These are phyloP conservation scores for Pyxicephalus adspersus DNA, from an alignment of 2,113 vertebrate species.

Conservation along the genomic window DNA sequence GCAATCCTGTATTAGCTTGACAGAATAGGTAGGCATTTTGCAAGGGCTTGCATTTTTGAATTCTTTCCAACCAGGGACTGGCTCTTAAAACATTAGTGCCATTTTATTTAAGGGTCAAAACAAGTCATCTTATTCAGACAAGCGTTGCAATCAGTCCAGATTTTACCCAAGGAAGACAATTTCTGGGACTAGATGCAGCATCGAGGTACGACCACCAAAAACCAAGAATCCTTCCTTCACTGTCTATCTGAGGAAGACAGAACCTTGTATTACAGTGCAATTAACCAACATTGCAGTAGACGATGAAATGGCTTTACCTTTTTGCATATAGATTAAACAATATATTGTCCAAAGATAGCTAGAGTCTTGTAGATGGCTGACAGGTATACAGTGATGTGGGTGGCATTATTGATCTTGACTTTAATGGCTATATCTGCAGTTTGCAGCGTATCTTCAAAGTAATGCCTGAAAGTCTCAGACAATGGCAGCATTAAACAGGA, in stretches of 20 bases:
- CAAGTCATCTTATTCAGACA: too few species aligned
- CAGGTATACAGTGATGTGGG: too few species aligned
- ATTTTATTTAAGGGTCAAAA: too few species aligned
- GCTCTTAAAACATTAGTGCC: too few species aligned
- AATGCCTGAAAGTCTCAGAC: not conserved
- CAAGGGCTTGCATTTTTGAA: too few species aligned
- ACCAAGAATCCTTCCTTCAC: not conserved
- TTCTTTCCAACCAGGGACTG: too few species aligned
- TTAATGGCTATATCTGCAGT: not conserved
- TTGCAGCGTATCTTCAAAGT: not conserved
- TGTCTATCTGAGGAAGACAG: not conserved
- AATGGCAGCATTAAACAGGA: conserved; percentile 43
- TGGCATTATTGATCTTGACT: not conserved
- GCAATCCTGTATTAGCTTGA: too few species aligned
- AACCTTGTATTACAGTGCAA: not conserved
- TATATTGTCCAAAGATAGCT: not conserved
- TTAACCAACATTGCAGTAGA: not conserved
- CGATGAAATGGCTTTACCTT: conserved; percentile 21
- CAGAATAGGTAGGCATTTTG: too few species aligned
- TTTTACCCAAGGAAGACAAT: not conserved
- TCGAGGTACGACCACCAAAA: too few species aligned
- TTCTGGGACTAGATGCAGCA: not conserved
- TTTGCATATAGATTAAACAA: conserved; percentile 13
- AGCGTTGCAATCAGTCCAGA: too few species aligned
- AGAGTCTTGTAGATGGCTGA: not conserved